Evolutionary conservation across 2,888 invertebrate genomes (phyloP), one percentile per base, ranked within the genome.

Genomic region (Lasioglossum figueresi): DNA sequence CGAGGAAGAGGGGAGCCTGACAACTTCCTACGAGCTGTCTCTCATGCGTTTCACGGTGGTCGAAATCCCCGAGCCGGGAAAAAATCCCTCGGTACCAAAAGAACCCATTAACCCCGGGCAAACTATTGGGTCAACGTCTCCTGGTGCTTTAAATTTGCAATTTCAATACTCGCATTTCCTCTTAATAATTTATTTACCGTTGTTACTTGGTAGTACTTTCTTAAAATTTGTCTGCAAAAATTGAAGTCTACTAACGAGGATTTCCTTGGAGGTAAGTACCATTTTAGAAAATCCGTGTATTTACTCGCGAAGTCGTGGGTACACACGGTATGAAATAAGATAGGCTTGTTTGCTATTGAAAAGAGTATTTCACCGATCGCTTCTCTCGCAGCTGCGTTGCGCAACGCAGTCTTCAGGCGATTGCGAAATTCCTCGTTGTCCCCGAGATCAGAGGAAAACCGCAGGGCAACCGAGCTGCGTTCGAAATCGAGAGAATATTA

Each of bases 401-500:
- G 76, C 76, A 88, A 89, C 45, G 27, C 12, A 16, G 37, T 59
- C 31, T 52, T n/a, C 52, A 14, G 43, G n/a, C 71, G 66, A 72
- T 87, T 89, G 72, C 82, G 89, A 84, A 89, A 89, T 84, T 83
- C 74, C 12, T 27, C 52, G 48, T 10, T 45, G 70, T 76, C 68
- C 31, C 48, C 56, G 75, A 66, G 80, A 81, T 76, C 66, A 31
- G 48, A 56, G 75, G 70, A 63, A 80, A 86, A 82, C 86, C 79
- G 10, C 79, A 70, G 52, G 16, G 48, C 59, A 19, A 80, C 31
- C 48, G 59, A 66, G 76, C 27, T 6, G 52, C 59, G 45, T 82
- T 85, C 82, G 85, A 85, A 82, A 86, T 82, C 77, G 71, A 66
- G 73, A 76, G 85, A 86, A 86, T 82, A 82, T 82, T 76, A 63